Evolutionary conservation across 2,797 vertebrate species (phyloP), one percentile per base, ranked within the genome.

Genomic region (Manis pentadactyla): DNA sequence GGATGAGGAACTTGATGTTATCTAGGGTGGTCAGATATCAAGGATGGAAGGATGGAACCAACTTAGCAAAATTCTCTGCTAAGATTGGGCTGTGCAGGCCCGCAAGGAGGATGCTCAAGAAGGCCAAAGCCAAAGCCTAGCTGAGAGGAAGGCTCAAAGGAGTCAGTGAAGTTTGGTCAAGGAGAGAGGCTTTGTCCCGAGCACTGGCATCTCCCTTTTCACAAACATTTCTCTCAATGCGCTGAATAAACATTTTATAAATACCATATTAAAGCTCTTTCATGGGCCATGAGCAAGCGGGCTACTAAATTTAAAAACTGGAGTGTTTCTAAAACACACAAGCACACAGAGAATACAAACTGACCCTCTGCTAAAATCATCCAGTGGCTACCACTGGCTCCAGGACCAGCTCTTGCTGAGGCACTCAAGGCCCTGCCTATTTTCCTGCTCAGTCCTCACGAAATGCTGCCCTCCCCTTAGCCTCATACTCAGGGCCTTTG

Each of bases 271-370:
- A 29, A 82, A 68, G 51, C 2, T 57, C 49, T 85, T 84, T 63
- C 39, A 39, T 12, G 42, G 25, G 29, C 27, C 49, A 86, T 53
- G 29, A 66, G 82, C 96, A 79, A 75, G 59, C 23, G 93, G 59
- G 5, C 29, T 84, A 46, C 1, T 27, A 6, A 42, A 55, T 71
- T 91, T 25, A 39, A 90, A 94, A 77, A 21, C 63, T 8, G 29
- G 19, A 19, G 31, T 51, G 29, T 63, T 61, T 68, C 27, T 83
- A 84, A 83, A 90, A 63, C 42, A 34, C 4, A 10, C 51, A 68
- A 46, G 55, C 17, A 78, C 0, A 49, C 9, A 78, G 18, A 86
- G 31, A 75, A 57, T 29, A 68, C 68, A 95, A 71, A 77, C 13
- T 51, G 86, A 19, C 39, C 12, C 31, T 61, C 42, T 14, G 17